phyloP scores from a whole-genome alignment of 2,888 invertebrate genomes.

The Platyscelio sp. region DNA sequence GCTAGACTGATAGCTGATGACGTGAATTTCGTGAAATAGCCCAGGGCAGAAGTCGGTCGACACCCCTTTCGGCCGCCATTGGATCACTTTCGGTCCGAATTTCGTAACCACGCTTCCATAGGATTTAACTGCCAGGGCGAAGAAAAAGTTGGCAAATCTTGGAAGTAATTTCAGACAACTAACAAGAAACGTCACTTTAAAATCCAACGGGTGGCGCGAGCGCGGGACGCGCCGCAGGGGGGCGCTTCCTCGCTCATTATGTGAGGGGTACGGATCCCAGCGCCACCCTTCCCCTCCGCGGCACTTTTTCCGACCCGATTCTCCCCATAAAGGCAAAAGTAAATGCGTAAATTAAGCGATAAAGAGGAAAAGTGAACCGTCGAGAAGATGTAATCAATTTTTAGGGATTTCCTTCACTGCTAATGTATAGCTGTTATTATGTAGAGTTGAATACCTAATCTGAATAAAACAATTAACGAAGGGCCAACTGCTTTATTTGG shows the following conservation, averaged over 20 bases:
- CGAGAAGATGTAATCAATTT: constrained; percentile 46
- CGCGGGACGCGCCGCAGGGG: constrained; percentile 5
- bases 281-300: background rate
- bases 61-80: constrained; percentile 6
- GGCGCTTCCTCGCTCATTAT: constrained; percentile 47
- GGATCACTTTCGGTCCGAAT: constrained; percentile 49
- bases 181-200: constrained; percentile 67
- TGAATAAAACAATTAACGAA: background rate
- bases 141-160: constrained; percentile 62
- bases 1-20: constrained; percentile 34
- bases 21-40: constrained; percentile 50
- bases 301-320: constrained; percentile 35
- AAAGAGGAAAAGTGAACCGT: constrained; percentile 39
- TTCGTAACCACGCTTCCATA: constrained; percentile 34
- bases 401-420: constrained; percentile 5
- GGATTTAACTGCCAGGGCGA: constrained; percentile 40
- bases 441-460: background rate
- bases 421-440: background rate
- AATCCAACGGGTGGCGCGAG: constrained; percentile 40
- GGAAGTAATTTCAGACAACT: constrained; percentile 61
- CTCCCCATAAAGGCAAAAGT: constrained; percentile 43
- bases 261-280: background rate
- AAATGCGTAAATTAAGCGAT: constrained; percentile 62
- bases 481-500: too few species aligned
- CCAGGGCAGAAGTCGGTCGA: constrained; percentile 30